Base-by-base conservation (phyloP, 2,888 invertebrate species). In the Calliphora vomitoria region DNA sequence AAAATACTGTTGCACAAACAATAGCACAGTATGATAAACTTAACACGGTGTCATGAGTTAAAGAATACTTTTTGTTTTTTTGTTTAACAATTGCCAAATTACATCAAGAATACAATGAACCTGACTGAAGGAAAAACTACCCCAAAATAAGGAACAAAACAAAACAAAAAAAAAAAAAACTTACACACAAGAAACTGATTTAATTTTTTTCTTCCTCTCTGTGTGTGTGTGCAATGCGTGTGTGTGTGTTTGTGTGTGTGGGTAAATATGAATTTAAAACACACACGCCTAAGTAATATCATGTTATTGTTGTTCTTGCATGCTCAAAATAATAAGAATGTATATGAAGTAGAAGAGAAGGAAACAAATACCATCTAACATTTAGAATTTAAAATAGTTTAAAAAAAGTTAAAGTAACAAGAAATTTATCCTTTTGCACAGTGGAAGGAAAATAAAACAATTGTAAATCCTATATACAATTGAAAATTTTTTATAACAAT, bases 31-130 rank as follows among this genome's bases (percentile, higher is more conserved):
- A 55, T 58, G 47, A 74, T 68, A 60, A 75, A 69, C 20, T 75
- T 62, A 25, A 25, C 25, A 25, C 25, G 2, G 25, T 25, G 25
- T 25, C 25, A 25, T 25, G 25, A 25, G 25, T 25, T 25, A 53
- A 11, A 44, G 10, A 11, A 71, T 41, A 83, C n/a, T 25, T 25
- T 25, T 55, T 72, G 69, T 41, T 15, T 66, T 58, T 47, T 60
- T 60, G 35, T 53, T 35, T 69, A 50, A 84, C 64, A 83, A 78
- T 72, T 78, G 60, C 58, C 58, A 78, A 79, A 84, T 79, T 74
- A 25, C 38, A 31, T n/a, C n/a, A 47, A 44, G 10, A 44, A 60
- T 6, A 20, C 8, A 41, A 31, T n/a, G 20, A 53, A 78, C 41
- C 20, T 15, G 25, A 44, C 3, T n/a, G 41, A 58, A 18, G 8